Base-by-base conservation (phyloP, 2,797 vertebrate species). In the Notolepis coatsorum region DNA sequence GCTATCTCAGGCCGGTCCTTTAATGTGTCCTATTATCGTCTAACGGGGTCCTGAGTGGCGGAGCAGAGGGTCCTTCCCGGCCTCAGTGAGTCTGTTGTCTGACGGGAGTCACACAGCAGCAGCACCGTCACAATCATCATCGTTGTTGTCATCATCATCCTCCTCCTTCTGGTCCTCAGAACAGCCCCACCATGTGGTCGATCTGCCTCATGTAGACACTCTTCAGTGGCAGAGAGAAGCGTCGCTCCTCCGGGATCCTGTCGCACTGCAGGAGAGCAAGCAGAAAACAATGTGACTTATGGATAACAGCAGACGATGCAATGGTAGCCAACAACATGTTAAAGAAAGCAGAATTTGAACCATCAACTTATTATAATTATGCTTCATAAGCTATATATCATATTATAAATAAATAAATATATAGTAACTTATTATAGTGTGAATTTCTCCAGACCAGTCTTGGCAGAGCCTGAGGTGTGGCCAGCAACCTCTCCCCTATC, bases 171-270 rank as follows among this genome's bases (percentile, higher is more conserved):
- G n/a, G n/a, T n/a, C n/a, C n/a, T 97, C 93, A 99, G 67, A 95
- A 90, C 70, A 99, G 86, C 21, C 98, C 98, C 68, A 99, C 97
- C 97, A 99, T 99, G 48, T 93, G 95, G 86, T 99, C 97, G 0
- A 99, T 98, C 93, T 99, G 97, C 13, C 94, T 94, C 98, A 99
- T 99, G 92, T 99, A 99, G 83, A 96, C 77, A 27, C 97, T 98
- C 91, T 99, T 99, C 68, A 99, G 65, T 0, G 97, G 98, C 65
- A 99, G 90, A 6, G 93, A 75, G 41, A 93, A 98, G 0, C 97
- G 93, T 20, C 95, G 92, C 86, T 98, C 97, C 0, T 96, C 96
- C 0, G 97, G 94, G 76, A 99, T 96, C 71, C 95, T 90, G 84
- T 94, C 93, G 82, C 98, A 99, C 97, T 99, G 80, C 33, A n/a